Percentiles rank a stretch among this genome's conserved stretches.
These are phyloP conservation scores for Allolobophora icterica DNA, from an alignment of 2,888 invertebrate genomes.

Conservation along the genomic window DNA sequence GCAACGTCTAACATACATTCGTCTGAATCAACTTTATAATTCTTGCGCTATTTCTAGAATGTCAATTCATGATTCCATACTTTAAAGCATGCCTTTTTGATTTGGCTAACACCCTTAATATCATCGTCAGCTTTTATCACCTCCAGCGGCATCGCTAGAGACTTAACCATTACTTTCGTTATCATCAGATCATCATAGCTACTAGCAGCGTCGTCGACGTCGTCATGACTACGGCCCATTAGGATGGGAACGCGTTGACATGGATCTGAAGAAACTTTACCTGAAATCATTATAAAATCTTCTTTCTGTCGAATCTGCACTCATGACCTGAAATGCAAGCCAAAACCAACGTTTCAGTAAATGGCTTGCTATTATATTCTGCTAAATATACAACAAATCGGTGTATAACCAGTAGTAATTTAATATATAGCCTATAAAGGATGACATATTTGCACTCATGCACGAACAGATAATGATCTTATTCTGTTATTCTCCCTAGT, in stretches of 20 bases:
- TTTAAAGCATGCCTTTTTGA: not conserved
- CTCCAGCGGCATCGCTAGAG: not conserved
- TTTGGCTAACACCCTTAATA: not conserved
- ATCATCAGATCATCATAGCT: not conserved
- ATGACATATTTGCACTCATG: too few relatives aligned
- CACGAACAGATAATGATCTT: too few relatives aligned
- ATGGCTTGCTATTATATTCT: too few relatives aligned
- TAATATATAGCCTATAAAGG: too few relatives aligned
- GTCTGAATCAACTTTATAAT: not conserved
- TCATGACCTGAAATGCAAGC: not conserved
- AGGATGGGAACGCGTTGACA: not conserved
- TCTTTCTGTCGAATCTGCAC: not conserved
- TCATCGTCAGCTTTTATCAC: too few relatives aligned
- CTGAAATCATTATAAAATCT: not conserved
- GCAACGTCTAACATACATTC: too few relatives aligned
- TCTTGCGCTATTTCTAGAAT: not conserved
- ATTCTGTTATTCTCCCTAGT: too few relatives aligned
- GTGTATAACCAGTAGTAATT: too few relatives aligned
- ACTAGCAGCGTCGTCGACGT: not conserved
- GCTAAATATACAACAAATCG: too few relatives aligned
- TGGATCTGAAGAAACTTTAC: not conserved
- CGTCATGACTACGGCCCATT: not conserved
- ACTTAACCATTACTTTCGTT: not conserved
- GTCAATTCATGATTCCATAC: not conserved
- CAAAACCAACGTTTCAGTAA: not conserved